Base-by-base conservation (phyloP, 2,113 vertebrate species). In the Corythoichthys intestinalis region DNA sequence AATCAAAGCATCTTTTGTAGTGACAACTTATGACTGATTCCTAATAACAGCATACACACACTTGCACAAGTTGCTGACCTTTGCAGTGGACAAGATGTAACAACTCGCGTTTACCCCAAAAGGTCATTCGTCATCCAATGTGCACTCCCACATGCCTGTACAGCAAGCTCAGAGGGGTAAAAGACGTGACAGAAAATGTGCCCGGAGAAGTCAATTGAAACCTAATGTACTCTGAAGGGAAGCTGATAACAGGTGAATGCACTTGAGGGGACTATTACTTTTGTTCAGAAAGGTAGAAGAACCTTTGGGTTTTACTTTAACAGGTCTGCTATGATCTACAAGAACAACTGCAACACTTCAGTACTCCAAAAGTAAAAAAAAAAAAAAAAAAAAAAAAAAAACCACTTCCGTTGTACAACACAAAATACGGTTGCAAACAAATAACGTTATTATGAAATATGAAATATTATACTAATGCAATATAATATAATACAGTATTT, bases 241-340 rank as follows among this genome's bases (percentile, higher is more conserved):
- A 34, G 17, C 60, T 76, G 76, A 83, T 83, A 82, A 84, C 73
- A 70, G 54, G 65, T 77, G 53, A 77, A 71, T 77, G 53, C 65
- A 77, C 82, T 79, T 78, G 53, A 38, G 17, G 81, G 71, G 5
- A 71, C 35, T 35, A 69, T 79, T 67, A 81, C 67, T 80, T 74
- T 47, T 79, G 74, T 72, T 46, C 12, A 39, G 57, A 69, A 78
- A 65, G 49, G 53, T 41, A 54, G 62, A 20, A 17, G 76, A 80
- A 38, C 28, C 56, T 58, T 15, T 37, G 56, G 11, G 37, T 60
- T 41, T 60, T 38, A 44, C 41, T 44, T 44, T 7, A 44, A 44
- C 17, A 77, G 72, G 47, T 71, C 70, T 74, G 50, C 56, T 1
- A 39, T 8, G 2, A 60, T 17, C 8, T 15, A 15, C 56, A 60